Evolutionary conservation across 2,797 vertebrate species (phyloP).

Genomic region (Zalophus californianus): DNA sequence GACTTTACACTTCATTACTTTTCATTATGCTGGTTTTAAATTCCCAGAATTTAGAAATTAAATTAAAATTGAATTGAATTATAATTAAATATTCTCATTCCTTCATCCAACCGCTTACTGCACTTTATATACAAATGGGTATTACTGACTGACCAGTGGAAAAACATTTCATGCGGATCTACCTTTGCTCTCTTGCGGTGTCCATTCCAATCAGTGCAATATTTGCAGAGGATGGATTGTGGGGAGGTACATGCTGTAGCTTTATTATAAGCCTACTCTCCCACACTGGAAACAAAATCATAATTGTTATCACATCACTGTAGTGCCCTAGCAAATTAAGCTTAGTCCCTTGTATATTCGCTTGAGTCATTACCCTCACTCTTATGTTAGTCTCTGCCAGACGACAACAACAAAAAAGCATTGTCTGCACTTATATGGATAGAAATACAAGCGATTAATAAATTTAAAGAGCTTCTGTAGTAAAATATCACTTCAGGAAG

Average conservation of each 20-base stretch:
- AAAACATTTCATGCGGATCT: neutral
- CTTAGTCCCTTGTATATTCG: conserved; percentile 18
- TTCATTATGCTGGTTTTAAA: neutral
- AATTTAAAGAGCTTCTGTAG: conserved; percentile 1
- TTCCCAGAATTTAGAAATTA: conserved; percentile 31
- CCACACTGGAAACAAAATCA: neutral
- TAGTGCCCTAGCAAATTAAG: neutral
- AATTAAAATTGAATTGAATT: conserved; percentile 37
- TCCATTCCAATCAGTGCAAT: neutral
- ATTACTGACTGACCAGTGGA: neutral
- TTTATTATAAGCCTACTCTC: neutral
- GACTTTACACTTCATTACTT: neutral
- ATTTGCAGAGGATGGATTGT: too few relatives aligned
- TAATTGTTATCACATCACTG: neutral
- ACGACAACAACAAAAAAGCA: conserved; percentile 49
- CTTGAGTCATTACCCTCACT: conserved; percentile 42
- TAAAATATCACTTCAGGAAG: conserved; percentile 33
- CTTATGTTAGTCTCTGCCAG: conserved; percentile 33
- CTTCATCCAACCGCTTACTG: neutral
- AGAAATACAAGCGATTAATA: conserved; percentile 36
- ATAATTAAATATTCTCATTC: conserved; percentile 42
- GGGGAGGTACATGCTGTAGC: neutral
- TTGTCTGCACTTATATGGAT: neutral
- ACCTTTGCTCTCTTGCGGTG: neutral
- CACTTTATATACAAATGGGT: neutral